Conservation (phyloP, 2,888 invertebrate species). For the Rhopalosiphum nymphaeae region DNA sequence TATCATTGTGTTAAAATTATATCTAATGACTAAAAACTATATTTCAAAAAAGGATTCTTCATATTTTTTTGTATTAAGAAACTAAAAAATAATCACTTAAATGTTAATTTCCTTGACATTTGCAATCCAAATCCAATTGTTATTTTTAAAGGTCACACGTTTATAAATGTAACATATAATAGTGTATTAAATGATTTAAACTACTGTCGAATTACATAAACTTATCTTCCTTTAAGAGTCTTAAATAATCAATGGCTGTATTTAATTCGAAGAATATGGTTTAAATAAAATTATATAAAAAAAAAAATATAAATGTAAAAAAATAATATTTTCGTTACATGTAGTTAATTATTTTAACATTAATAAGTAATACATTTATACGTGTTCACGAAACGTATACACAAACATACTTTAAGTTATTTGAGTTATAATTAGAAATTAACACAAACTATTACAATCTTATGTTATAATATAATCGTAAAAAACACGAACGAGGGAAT, state of each 20-base stretch:
- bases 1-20: constrained; percentile 35
- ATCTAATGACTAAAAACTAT: constrained; percentile 7
- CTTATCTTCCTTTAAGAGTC: background rate
- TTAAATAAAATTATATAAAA: background rate
- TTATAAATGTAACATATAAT: background rate
- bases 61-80: constrained; percentile 29
- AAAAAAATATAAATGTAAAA: background rate
- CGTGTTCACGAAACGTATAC: background rate
- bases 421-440: background rate
- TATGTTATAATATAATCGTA: background rate
- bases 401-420: background rate
- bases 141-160: background rate
- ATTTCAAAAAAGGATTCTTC: background rate
- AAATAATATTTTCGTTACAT: background rate
- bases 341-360: background rate
- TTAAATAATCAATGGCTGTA: background rate
- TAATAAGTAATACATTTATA: background rate
- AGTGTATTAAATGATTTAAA: constrained; percentile 10
- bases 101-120: constrained; percentile 46
- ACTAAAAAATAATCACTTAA: constrained; percentile 15
- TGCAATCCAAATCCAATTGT: constrained; percentile 1
- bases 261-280: background rate
- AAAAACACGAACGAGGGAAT: background rate
- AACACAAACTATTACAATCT: background rate
- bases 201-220: background rate